Percentiles rank a stretch among this genome's conserved stretches.
phyloP scores from a whole-genome alignment of 2,888 invertebrate genomes.

The Mesoligia furuncula region DNA sequence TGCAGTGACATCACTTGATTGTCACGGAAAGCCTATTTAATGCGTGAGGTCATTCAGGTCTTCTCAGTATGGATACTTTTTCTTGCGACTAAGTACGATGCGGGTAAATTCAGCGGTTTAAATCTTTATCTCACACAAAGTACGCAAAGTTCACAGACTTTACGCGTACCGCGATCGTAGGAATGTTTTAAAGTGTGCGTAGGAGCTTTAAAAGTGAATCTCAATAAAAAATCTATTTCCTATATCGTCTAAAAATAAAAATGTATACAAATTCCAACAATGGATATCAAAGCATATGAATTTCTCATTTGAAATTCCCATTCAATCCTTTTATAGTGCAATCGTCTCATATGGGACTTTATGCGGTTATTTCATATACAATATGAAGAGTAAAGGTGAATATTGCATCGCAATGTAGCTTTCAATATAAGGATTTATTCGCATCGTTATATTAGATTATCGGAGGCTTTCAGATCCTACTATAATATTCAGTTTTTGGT shows the following conservation, averaged over 20 bases:
- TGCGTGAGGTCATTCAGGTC: too few species aligned
- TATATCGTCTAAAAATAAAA: background rate
- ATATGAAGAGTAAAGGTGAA: conserved; percentile 50
- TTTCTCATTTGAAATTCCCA: conserved; percentile 41
- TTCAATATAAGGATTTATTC: conserved; percentile 52
- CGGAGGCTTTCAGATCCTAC: conserved; percentile 16
- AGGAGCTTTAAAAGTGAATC: background rate
- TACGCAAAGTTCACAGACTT: background rate
- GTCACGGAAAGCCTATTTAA: too few species aligned
- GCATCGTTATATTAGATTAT: conserved; percentile 36
- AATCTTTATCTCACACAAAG: background rate
- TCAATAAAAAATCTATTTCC: background rate
- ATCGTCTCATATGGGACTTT: conserved; percentile 36
- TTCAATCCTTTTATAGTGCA: conserved; percentile 46
- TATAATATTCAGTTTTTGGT: conserved; percentile 6
- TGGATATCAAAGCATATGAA: conserved; percentile 42
- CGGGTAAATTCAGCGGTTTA: too few species aligned
- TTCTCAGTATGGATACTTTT: too few species aligned
- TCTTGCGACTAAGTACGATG: too few species aligned
- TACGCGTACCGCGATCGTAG: background rate
- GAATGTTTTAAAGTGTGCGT: background rate
- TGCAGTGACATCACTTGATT: too few species aligned
- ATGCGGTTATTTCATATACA: conserved; percentile 45
- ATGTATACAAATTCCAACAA: conserved; percentile 34
- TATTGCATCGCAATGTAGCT: conserved; percentile 55